Conservation (phyloP, 2,797 vertebrate genomes). For the Clarias laeviceps region DNA sequence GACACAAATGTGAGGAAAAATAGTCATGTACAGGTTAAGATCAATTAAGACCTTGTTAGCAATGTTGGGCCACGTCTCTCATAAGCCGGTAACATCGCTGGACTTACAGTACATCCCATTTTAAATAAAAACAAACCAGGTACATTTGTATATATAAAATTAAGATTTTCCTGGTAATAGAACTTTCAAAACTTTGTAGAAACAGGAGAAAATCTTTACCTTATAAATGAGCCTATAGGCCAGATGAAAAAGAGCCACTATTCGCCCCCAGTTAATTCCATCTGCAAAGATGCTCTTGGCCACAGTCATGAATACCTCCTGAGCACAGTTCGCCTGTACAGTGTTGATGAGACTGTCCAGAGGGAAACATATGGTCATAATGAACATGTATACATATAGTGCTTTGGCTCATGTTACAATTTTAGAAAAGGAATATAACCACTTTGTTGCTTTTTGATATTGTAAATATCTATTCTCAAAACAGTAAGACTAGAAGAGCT, state of each 20-base stretch:
- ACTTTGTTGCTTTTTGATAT: background rate
- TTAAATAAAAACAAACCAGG: background rate
- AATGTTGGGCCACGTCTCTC: background rate
- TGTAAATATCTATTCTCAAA: too few relatives aligned
- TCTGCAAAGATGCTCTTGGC: constrained; percentile 74
- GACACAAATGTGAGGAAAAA: background rate
- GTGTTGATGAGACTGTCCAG: constrained; percentile 70
- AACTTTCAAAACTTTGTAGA: background rate
- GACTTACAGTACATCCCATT: background rate
- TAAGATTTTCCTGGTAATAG: background rate
- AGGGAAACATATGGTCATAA: background rate
- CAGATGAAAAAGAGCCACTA: constrained; percentile 77
- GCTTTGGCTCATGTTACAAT: background rate
- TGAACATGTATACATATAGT: background rate
- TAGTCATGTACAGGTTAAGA: background rate
- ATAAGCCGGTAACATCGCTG: background rate
- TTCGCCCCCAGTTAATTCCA: constrained; percentile 78
- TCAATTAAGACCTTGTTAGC: background rate
- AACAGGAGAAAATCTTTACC: constrained; percentile 60
- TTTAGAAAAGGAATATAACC: background rate
- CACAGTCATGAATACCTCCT: constrained; percentile 76
- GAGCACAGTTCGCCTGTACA: constrained; percentile 69
- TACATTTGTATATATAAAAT: background rate
- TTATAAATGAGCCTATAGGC: constrained; percentile 74
- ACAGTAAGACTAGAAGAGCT: background rate